Base-by-base conservation (phyloP, 2,113 vertebrate species). In the Brachyhypopomus gauderio region DNA sequence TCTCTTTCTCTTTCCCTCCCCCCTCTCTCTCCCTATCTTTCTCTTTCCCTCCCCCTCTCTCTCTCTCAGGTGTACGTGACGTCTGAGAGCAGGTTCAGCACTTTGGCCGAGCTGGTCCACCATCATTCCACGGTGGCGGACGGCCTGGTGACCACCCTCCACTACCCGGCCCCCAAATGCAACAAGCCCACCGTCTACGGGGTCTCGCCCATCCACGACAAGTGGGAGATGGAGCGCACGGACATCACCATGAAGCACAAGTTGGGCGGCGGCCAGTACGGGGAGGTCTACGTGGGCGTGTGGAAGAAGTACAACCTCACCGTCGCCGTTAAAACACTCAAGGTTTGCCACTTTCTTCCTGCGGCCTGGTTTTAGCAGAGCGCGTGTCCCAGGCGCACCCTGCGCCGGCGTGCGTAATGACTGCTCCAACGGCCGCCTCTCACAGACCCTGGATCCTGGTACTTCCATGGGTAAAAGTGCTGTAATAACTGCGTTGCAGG, bases 231-330 rank as follows among this genome's bases (percentile, higher is more conserved):
- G 97, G 98, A 99, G 85, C 94, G 98, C 78, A 99, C 98, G 2
- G 98, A 99, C 86, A 99, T 99, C 90, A 99, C 98, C 91, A 99
- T 99, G 98, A 99, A 99, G 95, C 98, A 99, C 96, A 99, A 99
- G 86, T 95, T 99, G 0, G 98, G 98, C 56, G 98, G 98, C 25
- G 98, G 98, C 76, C 98, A 99, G 89, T 99, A 99, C 1, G 98
- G 98, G 0, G 98, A 99, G 90, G 98, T 99, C 77, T 99, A 99
- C 0, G 98, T 99, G 25, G 98, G 98, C 0, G 94, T 99, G 84
- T 99, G 97, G 98, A 98, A 98, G 84, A 99, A 97, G 85, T 99
- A 99, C 89, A 99, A 94, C 88, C 96, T 99, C 79, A 99, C 98
- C 0, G 98, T 99, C 25, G 98, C 98, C 64, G 98, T 99, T 83